Conservation (phyloP, 2,888 invertebrate species). For the Automeris io region DNA sequence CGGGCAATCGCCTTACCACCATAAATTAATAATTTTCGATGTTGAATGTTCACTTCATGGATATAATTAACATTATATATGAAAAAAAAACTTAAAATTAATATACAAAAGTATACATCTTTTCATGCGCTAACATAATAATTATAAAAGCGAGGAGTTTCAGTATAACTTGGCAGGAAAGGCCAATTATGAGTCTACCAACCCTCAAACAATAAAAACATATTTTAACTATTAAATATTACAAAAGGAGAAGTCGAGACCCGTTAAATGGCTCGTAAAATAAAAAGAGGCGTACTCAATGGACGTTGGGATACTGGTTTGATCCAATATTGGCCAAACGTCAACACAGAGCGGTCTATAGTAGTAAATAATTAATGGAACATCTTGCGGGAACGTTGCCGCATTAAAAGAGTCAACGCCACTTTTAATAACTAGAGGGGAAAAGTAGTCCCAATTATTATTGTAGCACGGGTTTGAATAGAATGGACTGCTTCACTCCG, state of each 20-base stretch:
- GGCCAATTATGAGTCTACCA: too few species aligned
- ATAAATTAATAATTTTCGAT: too few species aligned
- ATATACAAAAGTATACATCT: too few species aligned
- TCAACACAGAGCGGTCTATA: constrained; percentile 12
- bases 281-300: neutral
- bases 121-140: too few species aligned
- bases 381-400: constrained; percentile 19
- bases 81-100: too few species aligned
- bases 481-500: neutral
- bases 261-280: neutral
- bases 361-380: constrained; percentile 33
- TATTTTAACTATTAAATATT: neutral
- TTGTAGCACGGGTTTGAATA: neutral
- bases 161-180: too few species aligned
- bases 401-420: constrained; percentile 20
- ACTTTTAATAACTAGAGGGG: constrained; percentile 9
- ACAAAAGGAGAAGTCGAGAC: neutral
- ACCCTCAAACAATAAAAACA: neutral
- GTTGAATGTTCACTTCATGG: too few species aligned
- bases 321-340: constrained; percentile 11
- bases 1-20: too few species aligned
- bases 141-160: too few species aligned
- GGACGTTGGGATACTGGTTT: neutral
- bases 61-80: too few species aligned
- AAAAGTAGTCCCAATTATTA: neutral